Evolutionary conservation across 1,140 invertebrate species (phyloP).

Genomic region (Zaprionus gabonicus): DNA sequence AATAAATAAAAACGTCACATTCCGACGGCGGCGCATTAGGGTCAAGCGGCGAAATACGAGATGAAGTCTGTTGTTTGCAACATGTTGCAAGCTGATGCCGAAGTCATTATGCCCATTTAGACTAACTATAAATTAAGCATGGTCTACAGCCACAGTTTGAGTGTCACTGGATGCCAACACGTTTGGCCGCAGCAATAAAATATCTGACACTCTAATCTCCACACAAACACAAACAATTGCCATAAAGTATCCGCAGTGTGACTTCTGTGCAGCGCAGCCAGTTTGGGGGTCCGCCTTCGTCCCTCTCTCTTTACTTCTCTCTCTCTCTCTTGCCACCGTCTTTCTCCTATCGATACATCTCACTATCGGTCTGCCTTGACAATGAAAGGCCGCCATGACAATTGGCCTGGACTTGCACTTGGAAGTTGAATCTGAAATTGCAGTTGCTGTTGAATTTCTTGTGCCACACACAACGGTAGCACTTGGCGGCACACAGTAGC

Average conservation of each 20-base stretch:
- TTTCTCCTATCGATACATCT: constrained; percentile 35
- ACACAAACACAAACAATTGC: constrained; percentile 1
- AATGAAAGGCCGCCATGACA: constrained; percentile 38
- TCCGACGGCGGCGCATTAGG: constrained; percentile 28
- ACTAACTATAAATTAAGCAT: constrained; percentile 40
- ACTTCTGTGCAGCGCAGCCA: constrained; percentile 5
- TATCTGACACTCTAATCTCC: constrained; percentile 31
- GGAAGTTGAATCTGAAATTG: constrained; percentile 1
- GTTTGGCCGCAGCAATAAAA: constrained; percentile 21
- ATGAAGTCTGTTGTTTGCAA: constrained; percentile 21
- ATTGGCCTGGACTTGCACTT: constrained; percentile 35
- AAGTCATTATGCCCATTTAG: constrained; percentile 4
- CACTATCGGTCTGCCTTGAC: constrained; percentile 31
- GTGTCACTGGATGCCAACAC: constrained; percentile 29
- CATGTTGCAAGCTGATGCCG: constrained; percentile 29
- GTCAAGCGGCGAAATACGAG: constrained; percentile 41
- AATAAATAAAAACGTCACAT: constrained; percentile 22
- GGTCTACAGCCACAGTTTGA: constrained; percentile 31
- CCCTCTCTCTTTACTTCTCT: too few relatives aligned
- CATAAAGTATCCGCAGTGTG: background rate
- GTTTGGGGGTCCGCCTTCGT: constrained; percentile 16
- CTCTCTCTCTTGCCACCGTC: background rate
- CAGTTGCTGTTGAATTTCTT: background rate
- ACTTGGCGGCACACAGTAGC: constrained; percentile 9
- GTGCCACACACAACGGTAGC: constrained; percentile 35